Conservation (phyloP, 2,113 vertebrate species). For the Cololabis saira region DNA sequence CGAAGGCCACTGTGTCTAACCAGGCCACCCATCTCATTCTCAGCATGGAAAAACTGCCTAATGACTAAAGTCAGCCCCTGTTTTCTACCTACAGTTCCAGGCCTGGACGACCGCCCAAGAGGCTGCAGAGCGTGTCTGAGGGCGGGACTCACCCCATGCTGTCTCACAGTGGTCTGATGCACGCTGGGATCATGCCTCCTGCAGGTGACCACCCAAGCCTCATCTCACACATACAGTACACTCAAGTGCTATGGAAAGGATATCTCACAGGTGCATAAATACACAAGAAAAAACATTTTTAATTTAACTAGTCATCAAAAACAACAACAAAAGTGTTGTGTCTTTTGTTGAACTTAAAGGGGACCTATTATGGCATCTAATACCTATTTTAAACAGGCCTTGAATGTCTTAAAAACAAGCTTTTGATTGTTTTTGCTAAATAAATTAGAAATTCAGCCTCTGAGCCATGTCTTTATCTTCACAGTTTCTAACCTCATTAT, state of each 20-base stretch:
- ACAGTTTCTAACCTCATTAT: too few relatives aligned
- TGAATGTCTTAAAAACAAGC: too few relatives aligned
- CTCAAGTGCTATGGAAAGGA: conserved; percentile 4
- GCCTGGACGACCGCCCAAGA: conserved; percentile 98
- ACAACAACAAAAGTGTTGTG: too few relatives aligned
- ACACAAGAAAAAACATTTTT: too few relatives aligned
- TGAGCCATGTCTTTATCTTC: too few relatives aligned
- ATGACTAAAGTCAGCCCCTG: conserved; percentile 51
- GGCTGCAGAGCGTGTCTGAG: conserved; percentile 93
- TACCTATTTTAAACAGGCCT: too few relatives aligned
- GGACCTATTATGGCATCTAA: too few relatives aligned
- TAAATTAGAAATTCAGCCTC: too few relatives aligned
- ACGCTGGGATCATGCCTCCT: conserved; percentile 95
- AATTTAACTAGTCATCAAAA: too few relatives aligned
- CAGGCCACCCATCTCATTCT: conserved; percentile 64
- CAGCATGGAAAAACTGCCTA: conserved; percentile 56
- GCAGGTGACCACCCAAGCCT: conserved; percentile 87
- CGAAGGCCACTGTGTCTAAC: conserved; percentile 58
- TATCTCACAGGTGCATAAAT: conserved; percentile 1
- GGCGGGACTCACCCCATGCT: conserved; percentile 93
- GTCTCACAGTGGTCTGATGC: conserved; percentile 94
- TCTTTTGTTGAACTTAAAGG: too few relatives aligned
- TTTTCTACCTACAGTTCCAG: conserved; percentile 88
- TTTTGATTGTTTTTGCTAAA: too few relatives aligned
- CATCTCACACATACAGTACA: conserved; percentile 19